A percentile compares a stretch with the other conserved stretches of the same genome.
Evolutionary conservation across 1,140 invertebrate species (phyloP).

Genomic region (Aphis craccivora): DNA sequence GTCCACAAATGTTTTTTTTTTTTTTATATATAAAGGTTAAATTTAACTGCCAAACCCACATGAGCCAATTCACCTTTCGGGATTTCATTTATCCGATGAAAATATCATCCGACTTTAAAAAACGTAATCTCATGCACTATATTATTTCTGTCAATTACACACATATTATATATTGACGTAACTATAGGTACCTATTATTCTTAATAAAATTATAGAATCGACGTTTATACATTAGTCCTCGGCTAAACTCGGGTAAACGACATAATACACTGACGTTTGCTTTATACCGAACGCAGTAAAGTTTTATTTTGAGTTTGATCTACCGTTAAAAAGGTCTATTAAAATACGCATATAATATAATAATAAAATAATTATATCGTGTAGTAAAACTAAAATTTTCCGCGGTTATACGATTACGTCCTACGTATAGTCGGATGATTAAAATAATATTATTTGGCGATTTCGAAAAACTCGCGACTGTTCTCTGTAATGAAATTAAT

Average conservation of each 20-base stretch:
- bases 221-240: conserved; percentile 9
- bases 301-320: neutral
- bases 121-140: conserved; percentile 1
- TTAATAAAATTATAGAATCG: conserved; percentile 13
- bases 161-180: neutral
- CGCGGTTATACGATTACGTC: neutral
- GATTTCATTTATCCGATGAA: conserved; percentile 27
- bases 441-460: neutral
- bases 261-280: neutral
- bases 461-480: neutral
- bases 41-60: conserved; percentile 52
- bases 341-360: neutral
- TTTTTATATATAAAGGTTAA: conserved; percentile 41
- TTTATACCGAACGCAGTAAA: neutral
- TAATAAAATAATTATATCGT: neutral
- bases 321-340: neutral
- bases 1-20: conserved; percentile 52
- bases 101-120: conserved; percentile 39
- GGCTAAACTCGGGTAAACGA: too few species aligned
- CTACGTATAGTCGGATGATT: neutral
- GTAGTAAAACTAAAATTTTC: neutral
- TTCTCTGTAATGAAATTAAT: neutral
- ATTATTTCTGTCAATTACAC: conserved; percentile 31
- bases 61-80: conserved; percentile 29
- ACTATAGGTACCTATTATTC: neutral